These are phyloP conservation scores for Columba janthina DNA, from an alignment of 2,113 vertebrate species.

Conservation along the genomic window DNA sequence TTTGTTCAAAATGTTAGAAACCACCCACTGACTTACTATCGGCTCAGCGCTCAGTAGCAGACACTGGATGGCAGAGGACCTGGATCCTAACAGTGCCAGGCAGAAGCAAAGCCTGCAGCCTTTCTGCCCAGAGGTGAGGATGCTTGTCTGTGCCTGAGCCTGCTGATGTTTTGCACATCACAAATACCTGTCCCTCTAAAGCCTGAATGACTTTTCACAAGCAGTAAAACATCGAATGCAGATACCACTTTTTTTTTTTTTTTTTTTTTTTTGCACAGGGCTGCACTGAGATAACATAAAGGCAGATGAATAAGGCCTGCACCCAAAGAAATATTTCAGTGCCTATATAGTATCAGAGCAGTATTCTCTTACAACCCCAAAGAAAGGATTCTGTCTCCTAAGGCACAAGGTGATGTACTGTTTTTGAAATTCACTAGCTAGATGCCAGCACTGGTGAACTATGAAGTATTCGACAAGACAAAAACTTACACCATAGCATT, in stretches of 20 bases:
- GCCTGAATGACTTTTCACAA: neutral
- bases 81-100: neutral
- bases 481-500: neutral
- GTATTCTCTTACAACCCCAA: slow-evolving; percentile 1
- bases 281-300: slow-evolving; percentile 2
- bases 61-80: neutral
- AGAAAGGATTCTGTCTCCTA: slow-evolving; percentile 26
- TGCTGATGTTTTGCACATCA: neutral
- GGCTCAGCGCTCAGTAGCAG: neutral
- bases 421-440: slow-evolving; percentile 41
- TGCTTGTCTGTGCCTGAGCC: neutral
- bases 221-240: neutral
- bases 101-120: neutral
- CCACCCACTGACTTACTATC: neutral
- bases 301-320: slow-evolving; percentile 50
- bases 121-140: neutral
- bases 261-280: neutral
- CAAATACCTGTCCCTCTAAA: neutral
- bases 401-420: slow-evolving; percentile 18
- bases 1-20: neutral
- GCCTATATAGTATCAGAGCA: slow-evolving; percentile 33
- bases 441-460: slow-evolving; percentile 23
- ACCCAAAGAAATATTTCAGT: slow-evolving; percentile 46
- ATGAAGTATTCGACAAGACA: slow-evolving; percentile 33
- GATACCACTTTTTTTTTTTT: neutral